A percentile compares a stretch with the other conserved stretches of the same genome.
These are phyloP conservation scores for Nixonia krombeini DNA, from an alignment of 1,140 invertebrate species.

Conservation along the genomic window DNA sequence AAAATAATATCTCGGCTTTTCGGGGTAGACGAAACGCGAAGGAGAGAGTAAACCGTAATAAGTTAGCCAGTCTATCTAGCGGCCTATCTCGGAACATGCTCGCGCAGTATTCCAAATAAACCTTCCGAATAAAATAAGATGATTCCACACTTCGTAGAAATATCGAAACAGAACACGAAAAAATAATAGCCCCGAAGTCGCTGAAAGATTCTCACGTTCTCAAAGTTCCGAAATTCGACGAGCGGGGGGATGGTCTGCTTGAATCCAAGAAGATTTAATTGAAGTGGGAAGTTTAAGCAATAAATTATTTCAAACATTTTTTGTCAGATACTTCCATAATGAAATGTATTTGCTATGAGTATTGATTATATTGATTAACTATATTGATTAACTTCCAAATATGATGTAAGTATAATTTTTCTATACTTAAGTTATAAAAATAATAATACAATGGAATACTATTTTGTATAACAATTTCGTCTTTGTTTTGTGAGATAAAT, in stretches of 20 bases:
- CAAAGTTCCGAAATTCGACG: not conserved
- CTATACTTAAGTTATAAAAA: too few species aligned
- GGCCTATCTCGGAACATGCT: conserved; percentile 46
- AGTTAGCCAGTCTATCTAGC: conserved; percentile 49
- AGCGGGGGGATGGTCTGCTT: not conserved
- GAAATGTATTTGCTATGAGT: too few species aligned
- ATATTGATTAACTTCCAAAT: too few species aligned
- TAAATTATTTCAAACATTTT: not conserved
- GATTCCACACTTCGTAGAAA: conserved; percentile 32
- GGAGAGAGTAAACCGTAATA: conserved; percentile 49
- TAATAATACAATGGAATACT: too few species aligned
- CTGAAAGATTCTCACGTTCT: conserved; percentile 12
- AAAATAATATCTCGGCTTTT: conserved; percentile 38
- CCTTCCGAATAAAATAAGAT: conserved; percentile 33
- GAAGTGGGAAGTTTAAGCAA: not conserved
- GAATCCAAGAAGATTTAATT: conserved; percentile 1
- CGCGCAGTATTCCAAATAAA: conserved; percentile 39
- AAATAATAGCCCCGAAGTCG: not conserved
- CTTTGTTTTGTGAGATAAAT: too few species aligned
- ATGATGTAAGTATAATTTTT: too few species aligned
- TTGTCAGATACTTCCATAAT: too few species aligned
- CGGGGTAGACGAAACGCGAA: conserved; percentile 31
- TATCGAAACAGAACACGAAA: conserved; percentile 6
- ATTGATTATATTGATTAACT: too few species aligned
- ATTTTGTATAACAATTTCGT: too few species aligned